Base-by-base conservation (phyloP, 2,113 vertebrate species). In the Trachemys scripta region DNA sequence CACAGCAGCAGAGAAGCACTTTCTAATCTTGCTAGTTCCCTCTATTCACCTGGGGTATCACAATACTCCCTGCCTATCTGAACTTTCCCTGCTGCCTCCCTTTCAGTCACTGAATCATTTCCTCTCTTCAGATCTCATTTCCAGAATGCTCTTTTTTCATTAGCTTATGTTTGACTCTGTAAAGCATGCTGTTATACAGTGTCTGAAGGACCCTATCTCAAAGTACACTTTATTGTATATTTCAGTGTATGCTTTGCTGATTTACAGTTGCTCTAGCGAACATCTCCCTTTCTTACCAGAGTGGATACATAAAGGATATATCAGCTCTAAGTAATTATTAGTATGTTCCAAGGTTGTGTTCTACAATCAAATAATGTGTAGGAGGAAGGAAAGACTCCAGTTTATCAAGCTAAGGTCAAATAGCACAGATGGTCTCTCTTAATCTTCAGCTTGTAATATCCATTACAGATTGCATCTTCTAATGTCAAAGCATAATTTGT, bases 401-500 rank as follows among this genome's bases (percentile, higher is more conserved):
- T 95, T 97, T 92, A 87, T 92, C 95, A 51, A 81, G 93, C 96
- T 87, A 96, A 97, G 97, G 92, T 94, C 92, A 69, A 27, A 91
- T 98, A 98, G 98, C 98, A 97, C 97, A 81, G 95, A 92, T 83
- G 93, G 91, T 89, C 95, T 92, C 95, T 96, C 89, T 95, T 96
- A 96, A 51, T 96, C 97, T 97, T 95, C 96, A 96, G 98, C 98
- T 98, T 97, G 96, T 96, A 96, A 94, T 98, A 97, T 98, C 97
- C 97, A 94, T 98, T 98, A 98, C 97, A 97, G 97, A 95, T 82
- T 56, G 82, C 95, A 96, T 93, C 96, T 98, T 97, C 97, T 96
- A 96, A 89, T 94, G 98, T 98, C 98, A 97, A 97, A 96, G 94
- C 50, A 84, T 98, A 98, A 98, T 98, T 98, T 98, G 98, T 96